These are phyloP conservation scores for Cacatua alba DNA, from an alignment of 2,113 vertebrate genomes.

Conservation along the genomic window DNA sequence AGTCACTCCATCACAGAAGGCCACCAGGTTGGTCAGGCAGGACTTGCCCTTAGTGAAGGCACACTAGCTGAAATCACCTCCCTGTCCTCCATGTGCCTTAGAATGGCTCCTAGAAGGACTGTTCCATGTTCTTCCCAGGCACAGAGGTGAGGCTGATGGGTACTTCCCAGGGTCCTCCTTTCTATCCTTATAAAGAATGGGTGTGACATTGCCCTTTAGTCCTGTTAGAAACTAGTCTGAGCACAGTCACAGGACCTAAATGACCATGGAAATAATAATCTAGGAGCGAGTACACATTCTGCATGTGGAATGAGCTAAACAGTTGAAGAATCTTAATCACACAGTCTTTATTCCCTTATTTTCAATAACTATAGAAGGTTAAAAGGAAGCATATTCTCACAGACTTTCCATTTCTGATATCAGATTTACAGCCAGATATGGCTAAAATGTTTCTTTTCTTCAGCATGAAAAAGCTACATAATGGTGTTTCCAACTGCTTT, in stretches of 20 bases:
- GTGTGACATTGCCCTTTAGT: background rate
- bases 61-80: background rate
- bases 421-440: background rate
- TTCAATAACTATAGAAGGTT: background rate
- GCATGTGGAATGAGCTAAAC: background rate
- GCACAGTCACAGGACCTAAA: background rate
- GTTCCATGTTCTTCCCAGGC: background rate
- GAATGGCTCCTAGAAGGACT: background rate
- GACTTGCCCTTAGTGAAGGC: background rate
- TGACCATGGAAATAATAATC: background rate
- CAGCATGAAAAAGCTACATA: background rate
- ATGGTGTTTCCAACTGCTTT: background rate
- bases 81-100: background rate
- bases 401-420: background rate
- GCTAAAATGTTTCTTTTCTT: background rate
- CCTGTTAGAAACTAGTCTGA: background rate
- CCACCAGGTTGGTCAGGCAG: background rate
- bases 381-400: background rate
- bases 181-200: background rate
- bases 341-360: background rate
- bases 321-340: background rate
- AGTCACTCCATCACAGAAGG: background rate
- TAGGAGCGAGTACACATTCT: background rate
- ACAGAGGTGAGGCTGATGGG: background rate
- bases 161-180: background rate